Conservation (phyloP, 2,888 invertebrate species). For the Leptinotarsa juncta region DNA sequence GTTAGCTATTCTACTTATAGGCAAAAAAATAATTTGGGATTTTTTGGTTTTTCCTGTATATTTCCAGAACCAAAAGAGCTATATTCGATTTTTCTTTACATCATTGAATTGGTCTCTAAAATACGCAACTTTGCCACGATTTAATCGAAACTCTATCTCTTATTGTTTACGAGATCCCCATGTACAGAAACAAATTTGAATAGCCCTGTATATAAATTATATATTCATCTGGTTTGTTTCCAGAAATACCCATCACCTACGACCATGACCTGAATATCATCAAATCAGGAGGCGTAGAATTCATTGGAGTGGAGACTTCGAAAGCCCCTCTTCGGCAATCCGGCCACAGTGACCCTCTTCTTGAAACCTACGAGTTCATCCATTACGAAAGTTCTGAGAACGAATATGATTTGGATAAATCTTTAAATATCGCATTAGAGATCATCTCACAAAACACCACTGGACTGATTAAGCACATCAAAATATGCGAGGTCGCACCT, state of each 20-base stretch:
- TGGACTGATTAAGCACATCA: slow-evolving; percentile 27
- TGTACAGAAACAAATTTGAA: too few relatives aligned
- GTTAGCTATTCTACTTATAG: too few relatives aligned
- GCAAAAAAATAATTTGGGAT: too few relatives aligned
- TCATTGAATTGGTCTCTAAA: too few relatives aligned
- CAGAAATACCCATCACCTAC: slow-evolving; percentile 62
- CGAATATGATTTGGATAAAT: slow-evolving; percentile 34
- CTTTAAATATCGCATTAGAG: slow-evolving; percentile 40
- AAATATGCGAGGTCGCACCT: slow-evolving; percentile 28
- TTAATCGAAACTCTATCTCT: too few relatives aligned
- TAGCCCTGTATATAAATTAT: too few relatives aligned
- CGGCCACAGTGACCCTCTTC: slow-evolving; percentile 66
- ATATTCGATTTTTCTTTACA: too few relatives aligned
- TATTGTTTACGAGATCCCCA: too few relatives aligned
- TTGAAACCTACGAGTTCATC: slow-evolving; percentile 71
- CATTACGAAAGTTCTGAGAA: slow-evolving; percentile 63
- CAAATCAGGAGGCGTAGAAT: slow-evolving; percentile 70
- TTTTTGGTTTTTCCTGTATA: too few relatives aligned
- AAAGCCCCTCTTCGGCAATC: slow-evolving; percentile 67
- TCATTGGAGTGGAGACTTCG: slow-evolving; percentile 71
- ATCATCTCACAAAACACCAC: slow-evolving; percentile 44
- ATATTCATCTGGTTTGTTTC: slow-evolving; percentile 31
- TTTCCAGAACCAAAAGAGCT: too few relatives aligned
- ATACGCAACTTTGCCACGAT: too few relatives aligned
- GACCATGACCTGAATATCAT: slow-evolving; percentile 64